Evolutionary conservation across 37 sponge, comb jelly and placozoan genomes (phyloP).

Genomic region (Dysidea cf. avara): DNA sequence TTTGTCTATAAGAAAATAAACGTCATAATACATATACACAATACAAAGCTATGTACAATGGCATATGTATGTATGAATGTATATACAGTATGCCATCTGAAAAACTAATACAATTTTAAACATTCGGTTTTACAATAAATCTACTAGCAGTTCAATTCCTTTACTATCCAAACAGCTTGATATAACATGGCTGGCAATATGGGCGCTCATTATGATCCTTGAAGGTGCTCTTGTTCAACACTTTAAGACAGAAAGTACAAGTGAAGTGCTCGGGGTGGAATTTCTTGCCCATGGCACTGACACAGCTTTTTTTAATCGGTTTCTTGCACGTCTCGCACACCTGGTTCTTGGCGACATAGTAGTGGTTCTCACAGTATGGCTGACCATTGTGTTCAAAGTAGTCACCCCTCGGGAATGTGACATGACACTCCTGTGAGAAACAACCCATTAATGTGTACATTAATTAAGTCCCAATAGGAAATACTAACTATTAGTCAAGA

Average conservation of each 20-base stretch:
- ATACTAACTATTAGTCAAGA: too few relatives aligned
- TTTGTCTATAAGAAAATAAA: too few relatives aligned
- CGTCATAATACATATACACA: too few relatives aligned
- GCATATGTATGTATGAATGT: too few relatives aligned
- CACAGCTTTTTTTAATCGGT: conserved; percentile 88
- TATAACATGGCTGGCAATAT: conserved; percentile 92
- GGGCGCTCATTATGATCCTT: conserved; percentile 94
- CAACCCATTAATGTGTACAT: too few relatives aligned
- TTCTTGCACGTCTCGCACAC: conserved; percentile 94
- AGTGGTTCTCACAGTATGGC: conserved; percentile 98
- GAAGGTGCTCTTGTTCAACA: conserved; percentile 96
- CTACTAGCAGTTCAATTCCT: too few relatives aligned
- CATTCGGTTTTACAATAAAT: too few relatives aligned
- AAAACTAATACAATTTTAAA: too few relatives aligned
- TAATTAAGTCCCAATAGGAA: too few relatives aligned
- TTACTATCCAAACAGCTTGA: conserved; percentile 91
- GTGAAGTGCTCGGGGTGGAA: conserved; percentile 99
- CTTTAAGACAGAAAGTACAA: conserved; percentile 96
- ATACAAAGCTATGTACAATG: too few relatives aligned
- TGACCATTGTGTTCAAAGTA: conserved; percentile 94
- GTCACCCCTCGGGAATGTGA: conserved; percentile 86
- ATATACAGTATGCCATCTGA: too few relatives aligned
- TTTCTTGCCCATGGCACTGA: conserved; percentile 94
- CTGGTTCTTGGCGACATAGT: conserved; percentile 85
- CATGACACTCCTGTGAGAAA: conserved; percentile 69